These are phyloP conservation scores for Pomatorhinus ruficollis DNA, from an alignment of 2,113 vertebrate species.

Conservation along the genomic window DNA sequence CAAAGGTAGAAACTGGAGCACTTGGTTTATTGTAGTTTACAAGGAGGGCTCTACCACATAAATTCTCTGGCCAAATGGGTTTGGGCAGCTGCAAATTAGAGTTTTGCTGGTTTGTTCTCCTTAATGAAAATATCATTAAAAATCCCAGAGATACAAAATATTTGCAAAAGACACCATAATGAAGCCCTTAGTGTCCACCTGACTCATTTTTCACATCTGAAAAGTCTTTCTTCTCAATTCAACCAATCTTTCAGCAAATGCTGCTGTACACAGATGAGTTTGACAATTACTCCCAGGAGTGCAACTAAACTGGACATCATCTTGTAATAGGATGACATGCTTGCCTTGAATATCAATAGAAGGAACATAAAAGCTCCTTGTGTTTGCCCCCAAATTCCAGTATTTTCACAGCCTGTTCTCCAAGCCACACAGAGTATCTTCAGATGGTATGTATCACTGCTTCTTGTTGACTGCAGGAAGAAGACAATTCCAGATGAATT, in stretches of 20 bases:
- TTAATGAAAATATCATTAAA: neutral
- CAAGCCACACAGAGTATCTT: neutral
- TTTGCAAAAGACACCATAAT: neutral
- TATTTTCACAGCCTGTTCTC: neutral
- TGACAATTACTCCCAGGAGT: neutral
- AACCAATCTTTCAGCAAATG: neutral
- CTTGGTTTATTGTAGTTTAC: neutral
- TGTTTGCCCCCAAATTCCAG: neutral
- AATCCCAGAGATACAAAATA: neutral
- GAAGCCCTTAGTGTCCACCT: neutral
- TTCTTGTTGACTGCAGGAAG: neutral
- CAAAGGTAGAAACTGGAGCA: neutral
- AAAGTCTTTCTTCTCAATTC: neutral
- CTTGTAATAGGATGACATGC: neutral
- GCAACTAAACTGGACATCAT: neutral
- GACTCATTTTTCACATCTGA: neutral
- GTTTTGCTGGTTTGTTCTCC: neutral
- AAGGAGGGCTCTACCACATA: neutral
- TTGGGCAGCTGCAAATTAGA: neutral
- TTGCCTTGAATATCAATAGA: neutral
- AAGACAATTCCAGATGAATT: neutral
- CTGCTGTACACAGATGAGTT: neutral
- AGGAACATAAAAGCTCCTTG: neutral
- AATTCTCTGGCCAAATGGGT: neutral
- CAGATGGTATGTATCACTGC: rapidly evolving